Evolutionary conservation across 2,888 invertebrate species (phyloP), one percentile per base, ranked within the genome.

Genomic region (Apamea sordens): DNA sequence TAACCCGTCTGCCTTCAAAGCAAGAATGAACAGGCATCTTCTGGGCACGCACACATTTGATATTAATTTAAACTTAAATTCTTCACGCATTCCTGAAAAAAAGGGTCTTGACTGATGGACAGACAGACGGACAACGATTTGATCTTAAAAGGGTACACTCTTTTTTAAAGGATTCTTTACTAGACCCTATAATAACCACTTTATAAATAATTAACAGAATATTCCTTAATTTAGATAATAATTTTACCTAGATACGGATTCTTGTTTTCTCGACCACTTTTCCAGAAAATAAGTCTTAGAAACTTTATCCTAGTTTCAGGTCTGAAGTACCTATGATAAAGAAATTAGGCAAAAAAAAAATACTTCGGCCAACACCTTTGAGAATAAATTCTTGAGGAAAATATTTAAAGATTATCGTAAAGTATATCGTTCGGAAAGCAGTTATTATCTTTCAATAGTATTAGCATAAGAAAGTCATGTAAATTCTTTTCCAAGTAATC

Each of bases 371-470:
- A 32, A 63, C 32, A 50, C 47, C 65, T 79, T 79, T 71, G 53
- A 67, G 74, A 24, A 56, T 61, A 68, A 63, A 83, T 83, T 63
- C 67, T 59, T n/a, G 6, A 32, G 15, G 8, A 56, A 77, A 67
- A 56, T 76, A 11, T 77, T 71, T 78, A 32, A 59, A n/a, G 63
- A 41, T 69, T 28, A 65, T 65, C 32, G 32, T 32, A 32, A 32
- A 32, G 32, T 32, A 32, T 32, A 32, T 64, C 18, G 74, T 65
- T 59, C n/a, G 1, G 18, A 36, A 74, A 41, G 36, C 21, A 82
- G 21, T 61, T 53, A 59, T 56, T 77, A 53, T 61, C 47, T 56
- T 83, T 44, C 44, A 77, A 71, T 36, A 61, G 77, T 73, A 13
- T 61, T 67, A 5, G 15, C 5, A 18, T 4, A 47, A 36, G 28